phyloP scores from a whole-genome alignment of 92 coral and sea anemone genomes.

The Parazoanthus swiftii region DNA sequence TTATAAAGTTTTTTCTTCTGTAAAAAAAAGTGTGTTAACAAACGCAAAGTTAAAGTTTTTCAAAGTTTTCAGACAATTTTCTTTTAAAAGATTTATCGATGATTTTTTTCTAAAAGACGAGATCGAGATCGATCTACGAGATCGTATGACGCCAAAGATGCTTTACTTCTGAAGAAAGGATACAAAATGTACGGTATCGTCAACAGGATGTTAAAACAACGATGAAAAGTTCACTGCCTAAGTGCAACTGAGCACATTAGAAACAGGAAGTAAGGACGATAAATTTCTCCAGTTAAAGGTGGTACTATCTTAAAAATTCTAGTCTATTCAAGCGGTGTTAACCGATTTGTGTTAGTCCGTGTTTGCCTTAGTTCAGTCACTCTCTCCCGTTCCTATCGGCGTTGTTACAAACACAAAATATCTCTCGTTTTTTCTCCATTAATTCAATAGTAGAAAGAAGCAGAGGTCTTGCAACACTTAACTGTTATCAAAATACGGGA shows the following conservation, averaged over 20 bases:
- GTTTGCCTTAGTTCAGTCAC: background rate
- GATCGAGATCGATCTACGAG: background rate
- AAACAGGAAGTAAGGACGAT: constrained; percentile 6
- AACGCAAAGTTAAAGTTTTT: background rate
- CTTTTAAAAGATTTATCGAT: background rate
- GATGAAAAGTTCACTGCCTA: background rate
- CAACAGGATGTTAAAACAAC: background rate
- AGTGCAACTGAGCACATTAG: background rate
- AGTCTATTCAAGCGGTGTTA: background rate
- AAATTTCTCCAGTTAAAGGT: background rate
- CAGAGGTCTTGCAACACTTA: background rate
- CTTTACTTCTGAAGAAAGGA: background rate
- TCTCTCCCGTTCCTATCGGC: no score
- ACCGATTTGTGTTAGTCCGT: background rate
- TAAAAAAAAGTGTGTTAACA: no score
- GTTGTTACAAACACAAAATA: no score
- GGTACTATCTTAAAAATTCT: background rate
- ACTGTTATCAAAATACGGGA: background rate
- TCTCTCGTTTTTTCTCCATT: background rate
- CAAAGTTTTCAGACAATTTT: background rate
- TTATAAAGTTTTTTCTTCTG: no score
- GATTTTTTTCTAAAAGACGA: background rate
- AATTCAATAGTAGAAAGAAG: background rate
- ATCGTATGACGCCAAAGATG: background rate
- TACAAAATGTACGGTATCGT: background rate